phyloP scores from a whole-genome alignment of 2,888 invertebrate species.

The Polylopha cassiicola region DNA sequence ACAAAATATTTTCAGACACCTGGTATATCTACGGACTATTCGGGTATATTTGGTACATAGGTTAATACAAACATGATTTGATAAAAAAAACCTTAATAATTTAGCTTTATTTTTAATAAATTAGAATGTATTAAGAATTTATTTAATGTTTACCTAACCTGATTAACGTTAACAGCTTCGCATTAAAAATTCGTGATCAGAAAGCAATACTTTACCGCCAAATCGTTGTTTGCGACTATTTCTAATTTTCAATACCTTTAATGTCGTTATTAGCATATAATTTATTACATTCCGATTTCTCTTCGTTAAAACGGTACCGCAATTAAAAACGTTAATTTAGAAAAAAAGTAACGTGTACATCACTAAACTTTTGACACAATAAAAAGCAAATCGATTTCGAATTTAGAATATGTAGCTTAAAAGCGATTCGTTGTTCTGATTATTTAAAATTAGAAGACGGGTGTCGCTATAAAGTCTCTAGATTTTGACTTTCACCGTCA shows the following conservation, averaged over 20 bases:
- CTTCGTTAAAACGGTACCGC: slow-evolving; percentile 20
- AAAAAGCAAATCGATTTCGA: slow-evolving; percentile 55
- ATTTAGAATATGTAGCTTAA: slow-evolving; percentile 52
- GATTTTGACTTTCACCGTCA: slow-evolving; percentile 68
- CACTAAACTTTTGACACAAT: slow-evolving; percentile 30
- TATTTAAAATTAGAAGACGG: slow-evolving; percentile 59
- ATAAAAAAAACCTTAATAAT: neutral
- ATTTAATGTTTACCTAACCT: slow-evolving; percentile 3
- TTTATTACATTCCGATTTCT: slow-evolving; percentile 18
- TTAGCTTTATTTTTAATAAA: neutral
- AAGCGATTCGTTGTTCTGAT: slow-evolving; percentile 65
- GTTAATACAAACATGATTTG: too few species aligned
- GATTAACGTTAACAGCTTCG: slow-evolving; percentile 5
- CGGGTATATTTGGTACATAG: too few species aligned
- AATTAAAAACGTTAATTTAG: slow-evolving; percentile 13
- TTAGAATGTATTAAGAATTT: neutral
- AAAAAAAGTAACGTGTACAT: slow-evolving; percentile 5
- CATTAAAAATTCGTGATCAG: slow-evolving; percentile 5
- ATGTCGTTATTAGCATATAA: slow-evolving; percentile 15
- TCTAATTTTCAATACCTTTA: slow-evolving; percentile 4
- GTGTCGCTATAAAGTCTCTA: slow-evolving; percentile 61
- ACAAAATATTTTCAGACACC: too few species aligned
- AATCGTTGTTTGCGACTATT: slow-evolving; percentile 6
- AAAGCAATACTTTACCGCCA: slow-evolving; percentile 7
- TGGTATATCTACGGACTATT: too few species aligned